Base-by-base conservation (phyloP, 2,113 vertebrate genomes). In the Agapornis roseicollis region DNA sequence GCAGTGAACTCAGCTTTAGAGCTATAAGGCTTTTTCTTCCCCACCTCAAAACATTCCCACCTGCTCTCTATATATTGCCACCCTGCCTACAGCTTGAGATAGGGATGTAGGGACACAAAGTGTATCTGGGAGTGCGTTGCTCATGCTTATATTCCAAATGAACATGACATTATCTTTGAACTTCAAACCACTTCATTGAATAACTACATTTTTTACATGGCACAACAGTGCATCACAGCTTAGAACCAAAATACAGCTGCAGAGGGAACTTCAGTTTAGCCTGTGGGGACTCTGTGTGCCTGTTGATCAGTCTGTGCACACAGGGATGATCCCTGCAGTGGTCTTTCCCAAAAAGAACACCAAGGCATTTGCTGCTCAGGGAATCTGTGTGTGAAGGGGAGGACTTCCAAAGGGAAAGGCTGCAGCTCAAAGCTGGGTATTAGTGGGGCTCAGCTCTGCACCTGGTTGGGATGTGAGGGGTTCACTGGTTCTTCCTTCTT, bases 101-200 rank as follows among this genome's bases (percentile, higher is more conserved):
- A 60, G 85, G 72, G 58, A 69, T 56, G 83, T 22, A 71, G 76
- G 46, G 91, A 90, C 82, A 86, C 77, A 76, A 85, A 84, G 80
- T 27, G 28, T 81, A 58, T 94, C 83, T 92, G 72, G 23, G 64
- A 88, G 85, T 23, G 47, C 1, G 3, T 74, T 84, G 93, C 82
- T 89, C 31, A 9, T 61, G 72, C 86, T 94, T 94, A 37, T 80
- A 79, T 93, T 89, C 90, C 83, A 90, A 95, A 89, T 58, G 80
- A 95, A 84, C 55, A 29, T 52, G 82, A 74, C 90, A 92, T 90
- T 88, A 86, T 94, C 93, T 95, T 96, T 93, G 93, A 95, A 95
- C 92, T 94, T 89, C 83, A 95, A 94, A 37, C 44, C 70, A 72
- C 69, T 92, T 84, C 27, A 86, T 82, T 70, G 88, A 92, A 85